These are phyloP conservation scores for Albula goreensis DNA, from an alignment of 2,113 vertebrate species.

Conservation along the genomic window DNA sequence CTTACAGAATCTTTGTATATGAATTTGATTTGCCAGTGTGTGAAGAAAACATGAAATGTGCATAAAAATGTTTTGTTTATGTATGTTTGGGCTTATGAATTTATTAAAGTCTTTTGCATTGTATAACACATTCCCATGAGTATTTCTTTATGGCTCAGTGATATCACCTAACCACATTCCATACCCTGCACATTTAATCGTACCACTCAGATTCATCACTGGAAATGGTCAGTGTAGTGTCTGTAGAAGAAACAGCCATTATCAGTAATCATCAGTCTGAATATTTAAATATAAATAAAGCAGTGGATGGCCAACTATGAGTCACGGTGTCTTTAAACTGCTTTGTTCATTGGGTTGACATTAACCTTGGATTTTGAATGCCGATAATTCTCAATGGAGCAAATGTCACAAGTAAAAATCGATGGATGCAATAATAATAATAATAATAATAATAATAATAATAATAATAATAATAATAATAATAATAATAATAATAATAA, in stretches of 20 bases:
- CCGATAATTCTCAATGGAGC: too few relatives aligned
- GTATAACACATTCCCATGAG: conserved; percentile 68
- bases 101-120: conserved; percentile 85
- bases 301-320: neutral
- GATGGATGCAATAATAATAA: neutral
- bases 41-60: conserved; percentile 65
- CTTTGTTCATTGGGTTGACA: too few relatives aligned
- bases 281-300: neutral
- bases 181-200: neutral
- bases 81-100: conserved; percentile 78
- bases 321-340: neutral
- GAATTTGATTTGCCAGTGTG: conserved; percentile 74
- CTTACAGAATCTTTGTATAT: conserved; percentile 77
- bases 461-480: neutral
- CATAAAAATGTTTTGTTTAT: conserved; percentile 76
- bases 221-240: conserved; percentile 4
- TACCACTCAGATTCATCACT: conserved; percentile 10
- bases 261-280: neutral
- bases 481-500: neutral
- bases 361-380: too few relatives aligned
- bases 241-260: neutral
- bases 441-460: neutral
- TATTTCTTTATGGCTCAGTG: conserved; percentile 61
- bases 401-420: neutral
- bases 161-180: neutral